A percentile compares a stretch with the other conserved stretches of the same genome.
phyloP scores from a whole-genome alignment of 2,113 vertebrate species.

The Scytalopus superciliaris region DNA sequence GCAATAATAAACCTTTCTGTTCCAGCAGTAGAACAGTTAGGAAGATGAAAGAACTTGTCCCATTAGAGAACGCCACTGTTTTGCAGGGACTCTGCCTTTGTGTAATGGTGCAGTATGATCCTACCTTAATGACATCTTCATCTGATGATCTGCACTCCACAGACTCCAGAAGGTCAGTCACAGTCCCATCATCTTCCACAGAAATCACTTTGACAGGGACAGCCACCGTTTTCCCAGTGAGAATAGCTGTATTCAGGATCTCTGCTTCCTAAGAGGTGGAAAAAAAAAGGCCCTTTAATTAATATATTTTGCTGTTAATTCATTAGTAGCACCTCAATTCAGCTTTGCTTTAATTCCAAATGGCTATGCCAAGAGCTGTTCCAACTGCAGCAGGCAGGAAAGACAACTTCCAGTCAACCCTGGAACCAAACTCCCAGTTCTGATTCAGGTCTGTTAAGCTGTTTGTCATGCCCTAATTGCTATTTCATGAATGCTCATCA shows the following conservation, averaged over 20 bases:
- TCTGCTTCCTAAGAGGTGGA: constrained; percentile 74
- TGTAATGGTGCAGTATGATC: background rate
- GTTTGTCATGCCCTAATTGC: background rate
- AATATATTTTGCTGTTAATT: background rate
- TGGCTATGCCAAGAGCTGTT: background rate
- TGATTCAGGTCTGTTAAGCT: background rate
- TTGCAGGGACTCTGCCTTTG: background rate
- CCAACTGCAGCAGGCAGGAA: background rate
- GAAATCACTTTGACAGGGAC: constrained; percentile 87
- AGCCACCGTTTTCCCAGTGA: constrained; percentile 84
- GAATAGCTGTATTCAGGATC: constrained; percentile 89
- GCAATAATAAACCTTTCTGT: background rate
- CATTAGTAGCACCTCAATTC: background rate
- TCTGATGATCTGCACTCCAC: constrained; percentile 86
- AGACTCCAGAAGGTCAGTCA: constrained; percentile 78
- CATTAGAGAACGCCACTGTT: fast-evolving
- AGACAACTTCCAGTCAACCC: background rate
- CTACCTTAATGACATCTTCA: constrained; percentile 89
- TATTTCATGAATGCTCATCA: background rate
- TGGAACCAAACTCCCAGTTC: background rate
- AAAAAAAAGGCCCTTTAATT: background rate
- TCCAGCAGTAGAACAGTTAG: background rate
- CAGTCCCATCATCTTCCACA: constrained; percentile 78
- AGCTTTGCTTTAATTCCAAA: background rate
- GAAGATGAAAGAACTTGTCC: background rate